A percentile compares a stretch with the other conserved stretches of the same genome.
Evolutionary conservation across 2,797 vertebrate genomes (phyloP).

Genomic region (Novumbra hubbsi): DNA sequence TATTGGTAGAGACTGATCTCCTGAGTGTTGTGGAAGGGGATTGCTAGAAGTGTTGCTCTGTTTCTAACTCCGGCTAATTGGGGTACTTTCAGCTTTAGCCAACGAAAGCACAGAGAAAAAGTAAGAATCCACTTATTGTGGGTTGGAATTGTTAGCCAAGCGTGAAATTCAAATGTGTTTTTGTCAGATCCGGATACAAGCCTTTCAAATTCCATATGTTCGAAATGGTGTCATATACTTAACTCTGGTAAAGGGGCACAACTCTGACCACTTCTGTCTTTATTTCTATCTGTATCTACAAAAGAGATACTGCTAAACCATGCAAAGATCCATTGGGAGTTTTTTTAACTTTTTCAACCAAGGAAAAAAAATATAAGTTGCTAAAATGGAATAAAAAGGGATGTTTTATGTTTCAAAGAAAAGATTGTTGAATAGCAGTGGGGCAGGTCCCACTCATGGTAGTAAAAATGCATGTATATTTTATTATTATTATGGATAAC

Average conservation of each 20-base stretch:
- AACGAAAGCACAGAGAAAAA: conserved; percentile 46
- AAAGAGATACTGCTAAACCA: conserved; percentile 25
- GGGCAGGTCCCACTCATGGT: neutral
- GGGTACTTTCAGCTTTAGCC: conserved; percentile 69
- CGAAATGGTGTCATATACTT: conserved; percentile 20
- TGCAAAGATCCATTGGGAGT: conserved; percentile 37
- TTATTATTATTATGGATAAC: too few species aligned
- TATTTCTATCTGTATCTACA: conserved; percentile 42
- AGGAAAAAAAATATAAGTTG: conserved; percentile 38
- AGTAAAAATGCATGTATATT: neutral
- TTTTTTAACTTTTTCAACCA: conserved; percentile 39
- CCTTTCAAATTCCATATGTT: conserved; percentile 27
- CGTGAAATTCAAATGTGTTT: conserved; percentile 50
- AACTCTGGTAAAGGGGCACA: conserved; percentile 15
- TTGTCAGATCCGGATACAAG: conserved; percentile 37
- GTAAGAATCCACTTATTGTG: conserved; percentile 52
- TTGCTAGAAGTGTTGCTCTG: conserved; percentile 60
- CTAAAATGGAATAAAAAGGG: conserved; percentile 33
- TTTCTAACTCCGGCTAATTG: conserved; percentile 78
- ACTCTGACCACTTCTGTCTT: conserved; percentile 41
- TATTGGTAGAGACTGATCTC: conserved; percentile 75
- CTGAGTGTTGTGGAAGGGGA: conserved; percentile 66
- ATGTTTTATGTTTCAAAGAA: conserved; percentile 33
- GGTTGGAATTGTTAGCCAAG: conserved; percentile 56
- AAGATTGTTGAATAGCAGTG: conserved; percentile 21